Evolutionary conservation across 2,113 vertebrate genomes (phyloP), one percentile per base, ranked within the genome.

Genomic region (Rhinolophus sinicus): DNA sequence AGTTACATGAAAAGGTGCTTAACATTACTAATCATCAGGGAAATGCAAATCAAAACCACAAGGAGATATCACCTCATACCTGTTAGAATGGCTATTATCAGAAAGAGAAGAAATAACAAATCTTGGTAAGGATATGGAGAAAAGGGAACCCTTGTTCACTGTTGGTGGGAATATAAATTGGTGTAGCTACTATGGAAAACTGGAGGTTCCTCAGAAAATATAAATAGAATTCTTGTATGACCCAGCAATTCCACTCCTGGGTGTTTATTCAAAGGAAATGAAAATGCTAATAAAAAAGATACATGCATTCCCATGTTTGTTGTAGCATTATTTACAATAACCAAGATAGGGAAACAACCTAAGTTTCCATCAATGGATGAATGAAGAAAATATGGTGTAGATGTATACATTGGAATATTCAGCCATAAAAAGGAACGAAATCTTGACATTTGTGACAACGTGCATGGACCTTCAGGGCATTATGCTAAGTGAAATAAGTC

Each of bases 41-140:
- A n/a, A 64, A 30, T 75, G 44, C 5, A 84, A 73, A 75, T 56
- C 16, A 73, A 62, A 83, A 83, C n/a, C 78, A 83, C 60, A 83
- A 62, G 1, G 19, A 75, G 35, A 44, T 40, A 54, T 18, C 67
- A 47, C 19, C 24, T 52, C 9, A 54, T 12, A 58, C 4, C 21
- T 77, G 28, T 86, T 30, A 67, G 82, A 67, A 86, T 86, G 60
- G 15, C 91, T 85, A 6, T 81, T 77, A 85, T 44, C 7, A 56
- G 67, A 92, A 85, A 77, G 70, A 80, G 54, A 60, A 86, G 72
- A 86, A 70, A 50, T 78, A 80, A 78, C 62, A 86, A 70, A 72
- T 69, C 12, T 87, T 70, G 30, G 26, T 50, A 52, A 88, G 8
- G 33, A 69, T 58, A n/a, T 87, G 62, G 64, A 80, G 52, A 35